phyloP scores from a whole-genome alignment of 2,888 invertebrate genomes.

The Synanthedon tipuliformis region DNA sequence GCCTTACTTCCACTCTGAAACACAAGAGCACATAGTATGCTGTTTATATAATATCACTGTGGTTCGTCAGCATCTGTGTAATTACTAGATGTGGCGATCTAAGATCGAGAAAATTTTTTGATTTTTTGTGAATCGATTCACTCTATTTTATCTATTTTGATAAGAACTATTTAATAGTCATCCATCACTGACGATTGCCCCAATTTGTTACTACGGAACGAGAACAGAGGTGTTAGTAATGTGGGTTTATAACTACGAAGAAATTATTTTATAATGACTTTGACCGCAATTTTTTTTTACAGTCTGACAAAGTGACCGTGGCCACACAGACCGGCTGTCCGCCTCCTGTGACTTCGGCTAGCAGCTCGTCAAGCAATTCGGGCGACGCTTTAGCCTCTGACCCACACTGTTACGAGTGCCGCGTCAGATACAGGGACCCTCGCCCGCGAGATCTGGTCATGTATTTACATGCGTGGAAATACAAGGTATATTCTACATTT shows the following conservation, averaged over 20 bases:
- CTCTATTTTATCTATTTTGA: no score
- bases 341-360: slow-evolving; percentile 65
- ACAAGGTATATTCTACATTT: slow-evolving; percentile 69
- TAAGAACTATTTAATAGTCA: no score
- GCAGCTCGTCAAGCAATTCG: slow-evolving; percentile 12
- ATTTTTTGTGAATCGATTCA: no score
- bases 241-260: background rate
- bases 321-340: slow-evolving; percentile 88
- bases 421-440: slow-evolving; percentile 91
- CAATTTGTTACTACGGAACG: no score
- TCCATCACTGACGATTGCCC: no score
- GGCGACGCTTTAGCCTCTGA: slow-evolving; percentile 76
- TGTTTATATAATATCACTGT: no score
- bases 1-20: no score
- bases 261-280: no score
- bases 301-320: slow-evolving; percentile 78
- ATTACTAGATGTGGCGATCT: no score
- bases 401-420: slow-evolving; percentile 93
- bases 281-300: slow-evolving; percentile 7
- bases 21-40: no score
- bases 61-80: no score
- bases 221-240: background rate
- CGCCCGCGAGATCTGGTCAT: slow-evolving; percentile 91
- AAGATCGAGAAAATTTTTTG: no score
- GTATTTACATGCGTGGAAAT: slow-evolving; percentile 96